Conservation (phyloP, 2,797 vertebrate genomes). For the Characodon lateralis region DNA sequence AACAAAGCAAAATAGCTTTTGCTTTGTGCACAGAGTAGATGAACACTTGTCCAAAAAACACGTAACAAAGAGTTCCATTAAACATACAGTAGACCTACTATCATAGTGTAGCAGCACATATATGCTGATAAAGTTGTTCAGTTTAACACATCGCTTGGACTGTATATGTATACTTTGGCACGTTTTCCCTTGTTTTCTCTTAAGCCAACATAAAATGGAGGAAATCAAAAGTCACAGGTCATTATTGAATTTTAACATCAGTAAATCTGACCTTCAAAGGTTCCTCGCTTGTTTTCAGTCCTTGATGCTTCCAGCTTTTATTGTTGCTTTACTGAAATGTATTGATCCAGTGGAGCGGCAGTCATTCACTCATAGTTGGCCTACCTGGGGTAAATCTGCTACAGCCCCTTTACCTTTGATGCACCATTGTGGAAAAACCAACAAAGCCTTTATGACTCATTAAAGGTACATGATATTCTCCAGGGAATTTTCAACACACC, state of each 20-base stretch:
- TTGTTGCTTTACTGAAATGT: conserved; percentile 1
- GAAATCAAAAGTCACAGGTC: background rate
- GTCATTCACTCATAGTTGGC: conserved; percentile 1
- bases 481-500: background rate
- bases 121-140: background rate
- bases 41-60: background rate
- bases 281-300: background rate
- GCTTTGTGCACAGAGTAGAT: background rate
- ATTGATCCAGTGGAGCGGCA: background rate
- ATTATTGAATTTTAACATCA: background rate
- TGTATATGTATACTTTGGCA: background rate
- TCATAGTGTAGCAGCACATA: background rate
- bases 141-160: background rate
- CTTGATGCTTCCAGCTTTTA: background rate
- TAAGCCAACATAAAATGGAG: background rate
- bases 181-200: background rate
- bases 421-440: conserved; percentile 1
- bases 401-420: background rate
- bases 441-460: background rate
- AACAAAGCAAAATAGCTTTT: background rate
- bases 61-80: background rate
- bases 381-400: background rate
- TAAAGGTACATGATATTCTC: background rate
- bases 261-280: conserved; percentile 6
- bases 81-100: background rate